phyloP scores from a whole-genome alignment of 2,797 vertebrate species.

The Synaphobranchus kaupii region DNA sequence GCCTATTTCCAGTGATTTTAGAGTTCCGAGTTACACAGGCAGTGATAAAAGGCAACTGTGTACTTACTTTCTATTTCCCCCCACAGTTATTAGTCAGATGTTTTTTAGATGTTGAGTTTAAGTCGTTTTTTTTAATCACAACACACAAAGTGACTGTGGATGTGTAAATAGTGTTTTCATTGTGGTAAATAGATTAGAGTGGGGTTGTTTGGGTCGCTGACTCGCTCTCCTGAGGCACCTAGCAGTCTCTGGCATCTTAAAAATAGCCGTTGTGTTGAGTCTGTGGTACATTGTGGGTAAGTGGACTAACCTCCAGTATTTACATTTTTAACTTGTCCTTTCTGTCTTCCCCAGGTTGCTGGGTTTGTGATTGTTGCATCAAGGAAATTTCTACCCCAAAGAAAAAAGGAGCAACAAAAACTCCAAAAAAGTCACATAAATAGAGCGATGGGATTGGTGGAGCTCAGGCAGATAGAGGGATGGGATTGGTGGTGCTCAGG shows the following conservation, averaged over 20 bases:
- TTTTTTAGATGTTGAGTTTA: not conserved
- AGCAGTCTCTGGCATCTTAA: not conserved
- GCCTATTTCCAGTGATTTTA: not conserved
- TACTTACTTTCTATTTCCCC: not conserved
- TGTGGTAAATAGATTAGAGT: not conserved
- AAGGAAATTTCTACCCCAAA: constrained; percentile 82
- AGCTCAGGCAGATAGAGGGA: not conserved
- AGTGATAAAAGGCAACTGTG: not conserved
- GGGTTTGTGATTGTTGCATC: constrained; percentile 95
- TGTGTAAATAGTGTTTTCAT: not conserved
- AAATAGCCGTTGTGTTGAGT: constrained; percentile 47
- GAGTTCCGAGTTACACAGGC: too few relatives aligned
- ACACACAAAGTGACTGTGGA: not conserved
- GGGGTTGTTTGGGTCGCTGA: not conserved
- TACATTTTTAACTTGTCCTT: not conserved
- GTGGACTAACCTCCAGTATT: not conserved
- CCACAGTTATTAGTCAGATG: not conserved
- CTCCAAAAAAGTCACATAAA: constrained; percentile 80
- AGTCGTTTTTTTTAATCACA: not conserved
- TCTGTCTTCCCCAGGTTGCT: constrained; percentile 80
- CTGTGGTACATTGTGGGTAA: not conserved
- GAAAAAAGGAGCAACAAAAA: constrained; percentile 88
- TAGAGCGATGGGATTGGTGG: constrained; percentile 26
- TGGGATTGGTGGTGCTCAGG: not conserved
- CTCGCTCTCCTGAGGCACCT: not conserved